Evolutionary conservation across 2,888 invertebrate species (phyloP), one percentile per base, ranked within the genome.

Genomic region (Drosophila nr. fundita): DNA sequence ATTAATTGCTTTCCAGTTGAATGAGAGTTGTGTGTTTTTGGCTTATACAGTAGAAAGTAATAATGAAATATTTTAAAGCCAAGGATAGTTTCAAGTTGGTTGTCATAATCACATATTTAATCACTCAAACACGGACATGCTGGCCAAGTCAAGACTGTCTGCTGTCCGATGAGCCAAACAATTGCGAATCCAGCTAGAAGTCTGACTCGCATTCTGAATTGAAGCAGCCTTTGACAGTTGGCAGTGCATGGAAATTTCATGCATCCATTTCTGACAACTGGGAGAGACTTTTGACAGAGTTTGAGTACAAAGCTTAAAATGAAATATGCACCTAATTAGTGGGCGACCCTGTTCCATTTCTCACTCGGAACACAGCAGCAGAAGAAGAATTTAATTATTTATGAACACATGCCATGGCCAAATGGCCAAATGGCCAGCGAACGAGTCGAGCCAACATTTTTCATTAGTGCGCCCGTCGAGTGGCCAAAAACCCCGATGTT

Each of bases 381-480:
- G 24, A 73, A 72, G 76, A 57, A 71, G 69, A 77, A 73, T 84
- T 87, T 87, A 86, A 86, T 86, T 86, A 86, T 85, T 87, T 85
- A 87, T 87, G 87, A 87, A 87, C 84, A 85, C 82, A 83, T 83
- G 85, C 76, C 76, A 68, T 73, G 76, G 42, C 55, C 34, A 57
- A 69, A 68, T 29, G 29, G 45, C 38, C 49, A 62, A 62, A 62
- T 45, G 52, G 34, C 13, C 36, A 34, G 45, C 45, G 24, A 45
- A 45, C 30, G 62, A 70, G 64, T 57, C 62, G 52, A 73, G 64
- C 67, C 68, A 83, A 76, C 76, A 78, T 84, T 84, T 84, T 84
- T 87, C 87, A 84, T 84, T 84, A 87, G 76, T 80, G 73, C 75
- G 76, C 70, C 77, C 69, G 79, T 77, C 57, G 76, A 79, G 79